Base-by-base conservation (phyloP, 1,140 invertebrate species). In the Solenopsis fugax region DNA sequence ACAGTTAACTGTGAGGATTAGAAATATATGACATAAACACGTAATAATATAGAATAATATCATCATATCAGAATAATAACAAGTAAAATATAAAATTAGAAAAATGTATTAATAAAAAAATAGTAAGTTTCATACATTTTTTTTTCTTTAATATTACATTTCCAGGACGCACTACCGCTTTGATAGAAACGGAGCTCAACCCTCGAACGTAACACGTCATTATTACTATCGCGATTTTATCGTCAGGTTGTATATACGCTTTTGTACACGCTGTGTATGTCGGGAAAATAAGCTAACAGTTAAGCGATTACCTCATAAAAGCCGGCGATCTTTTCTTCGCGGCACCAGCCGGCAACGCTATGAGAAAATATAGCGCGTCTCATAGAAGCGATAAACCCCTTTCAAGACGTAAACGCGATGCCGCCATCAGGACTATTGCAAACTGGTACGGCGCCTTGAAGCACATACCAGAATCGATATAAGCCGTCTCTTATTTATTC, bases 221-320 rank as follows among this genome's bases (percentile, higher is more conserved):
- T 62, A 62, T 75, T 48, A 37, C 13, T 60, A 50, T 37, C 37
- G n/a, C 18, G 41, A 21, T 29, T 84, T 75, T 75, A 84, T 73
- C 80, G 69, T 84, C 69, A 73, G 13, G 9, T 29, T 62, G 56
- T 75, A 24, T 84, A 75, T 84, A 84, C 69, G 67, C 67, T 45
- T 45, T 82, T 50, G 67, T 73, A 29, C 48, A 56, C 64, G 80
- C 7, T 60, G 41, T 82, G 34, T 81, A 81, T 56, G 54, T 60
- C 80, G 41, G 54, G 80, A 50, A 84, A 84, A 58, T 82, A 82
- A 84, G 80, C 80, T 75, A 84, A 84, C 80, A 84, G 69, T 62
- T 84, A 60, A 60, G 69, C 80, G 69, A 84, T 84, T 84, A 84
- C 80, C 80, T 84, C 80, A 29, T 84, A 84, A 84, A 84, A 75